Evolutionary conservation across 1,140 invertebrate genomes (phyloP), one percentile per base, ranked within the genome.

Genomic region (Dreissena rostriformis): DNA sequence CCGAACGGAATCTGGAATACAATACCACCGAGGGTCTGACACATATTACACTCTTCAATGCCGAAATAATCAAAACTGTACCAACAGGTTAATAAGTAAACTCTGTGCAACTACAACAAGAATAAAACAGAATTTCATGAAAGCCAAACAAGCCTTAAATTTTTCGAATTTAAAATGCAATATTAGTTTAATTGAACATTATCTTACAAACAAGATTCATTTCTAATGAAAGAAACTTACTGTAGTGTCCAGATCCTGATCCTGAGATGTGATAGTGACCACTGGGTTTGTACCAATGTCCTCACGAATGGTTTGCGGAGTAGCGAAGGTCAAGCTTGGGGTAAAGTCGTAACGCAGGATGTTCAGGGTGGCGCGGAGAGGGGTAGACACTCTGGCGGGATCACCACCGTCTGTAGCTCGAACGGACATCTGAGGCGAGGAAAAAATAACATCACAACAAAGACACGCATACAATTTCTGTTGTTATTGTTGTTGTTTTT

Each of bases 161-260:
- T 39, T 39, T 39, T 8, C 4, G 39, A 8, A 39, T 39, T 39
- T 39, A 39, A 39, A 39, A 39, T 2, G 8, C 39, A 39, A 39
- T 39, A 39, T 39, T 5, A 39, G 8, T 39, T 5, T 39, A 39
- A 39, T 39, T 39, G 39, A 39, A 39, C 8, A 39, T 8, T 5
- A 39, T 39, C 4, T 39, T 5, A 39, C 8, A 39, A 5, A 39
- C 39, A 39, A 39, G 39, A n/a, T 63, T 63, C 61, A 63, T 76
- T n/a, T 28, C 28, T 26, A 55, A 39, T 5, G 63, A 14, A 26
- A 5, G 29, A 17, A 55, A 80, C 82, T 85, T 88, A 91, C 90
- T 70, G 74, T 67, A 17, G 72, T 28, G 67, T 91, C 90, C 55
- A 66, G 49, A 71, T 91, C 90, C 53, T 70, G 39, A 85, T 91